Evolutionary conservation across 1,140 invertebrate genomes (phyloP), one percentile per base, ranked within the genome.

Genomic region (Drosophila ogumai): DNA sequence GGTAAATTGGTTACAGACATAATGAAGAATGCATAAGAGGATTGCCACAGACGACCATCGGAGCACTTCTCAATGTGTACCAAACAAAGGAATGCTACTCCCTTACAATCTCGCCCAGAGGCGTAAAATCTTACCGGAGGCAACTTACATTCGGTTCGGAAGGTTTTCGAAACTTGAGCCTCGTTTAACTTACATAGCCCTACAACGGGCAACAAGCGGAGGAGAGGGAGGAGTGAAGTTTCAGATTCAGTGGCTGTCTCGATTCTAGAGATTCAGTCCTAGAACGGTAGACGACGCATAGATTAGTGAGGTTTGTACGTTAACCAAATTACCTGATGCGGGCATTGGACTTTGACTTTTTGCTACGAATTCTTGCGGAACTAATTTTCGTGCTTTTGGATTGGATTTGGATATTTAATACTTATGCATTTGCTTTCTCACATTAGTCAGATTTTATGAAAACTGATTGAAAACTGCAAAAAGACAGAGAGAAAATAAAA

Each of bases 401-500:
- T 60, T 34, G 31, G 49, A 64, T 59, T 47, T 28, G 44, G 44
- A 47, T 59, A 50, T 58, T 64, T 36, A 63, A 86, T 86, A 82
- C 82, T 79, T 79, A 87, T 68, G 59, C 66, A 63, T 60, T 77
- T 72, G 38, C 46, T 74, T 57, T 61, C 52, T 54, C 68, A 56
- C 78, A 65, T 28, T 66, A 78, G 44, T 84, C 78, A 90, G 73
- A 90, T 80, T 79, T 88, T 88, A 81, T 38, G 52, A 55, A 55
- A 84, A 78, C 77, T 74, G 68, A 88, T 88, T 85, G 85, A 90
- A 91, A 91, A 91, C 88, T 91, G 88, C 75, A 91, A 91, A 82
- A 90, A 91, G 82, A 91, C 64, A 79, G 82, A 77, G 90, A 80
- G 90, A 81, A 88, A 88, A 59, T 61, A 79, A 88, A 85, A 72